These are phyloP conservation scores for Sebastes diaconus DNA, from an alignment of 2,797 vertebrate species.

Conservation along the genomic window DNA sequence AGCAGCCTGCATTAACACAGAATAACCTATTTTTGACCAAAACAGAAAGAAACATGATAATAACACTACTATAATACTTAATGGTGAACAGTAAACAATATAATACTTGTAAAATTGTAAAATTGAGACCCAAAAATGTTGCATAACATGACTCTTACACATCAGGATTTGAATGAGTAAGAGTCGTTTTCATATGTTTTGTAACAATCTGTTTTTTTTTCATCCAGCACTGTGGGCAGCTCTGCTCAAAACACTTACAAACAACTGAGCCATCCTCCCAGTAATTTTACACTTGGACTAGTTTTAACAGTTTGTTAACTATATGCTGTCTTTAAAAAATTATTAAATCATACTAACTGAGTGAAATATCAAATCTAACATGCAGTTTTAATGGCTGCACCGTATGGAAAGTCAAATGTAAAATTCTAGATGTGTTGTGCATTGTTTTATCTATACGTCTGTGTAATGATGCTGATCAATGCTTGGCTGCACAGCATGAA, in stretches of 20 bases:
- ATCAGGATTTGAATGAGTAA: neutral
- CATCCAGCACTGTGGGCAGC: constrained; percentile 34
- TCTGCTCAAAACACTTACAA: constrained; percentile 38
- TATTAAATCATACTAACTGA: neutral
- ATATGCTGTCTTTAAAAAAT: neutral
- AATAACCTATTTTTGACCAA: neutral
- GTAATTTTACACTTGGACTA: neutral
- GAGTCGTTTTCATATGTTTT: constrained; percentile 37
- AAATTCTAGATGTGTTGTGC: neutral
- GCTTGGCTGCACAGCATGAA: neutral
- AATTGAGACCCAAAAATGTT: neutral
- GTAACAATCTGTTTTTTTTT: constrained; percentile 9
- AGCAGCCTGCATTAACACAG: neutral
- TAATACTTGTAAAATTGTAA: neutral
- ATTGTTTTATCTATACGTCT: neutral
- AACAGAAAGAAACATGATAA: neutral
- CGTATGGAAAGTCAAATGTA: neutral
- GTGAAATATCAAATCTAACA: neutral
- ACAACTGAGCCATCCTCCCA: constrained; percentile 49
- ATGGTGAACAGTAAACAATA: neutral
- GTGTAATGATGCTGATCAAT: neutral
- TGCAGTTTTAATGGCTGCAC: neutral
- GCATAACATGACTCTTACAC: neutral
- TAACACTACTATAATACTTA: neutral
- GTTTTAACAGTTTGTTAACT: neutral